phyloP scores from a whole-genome alignment of 2,888 invertebrate genomes.

The Deroplatys truncata region DNA sequence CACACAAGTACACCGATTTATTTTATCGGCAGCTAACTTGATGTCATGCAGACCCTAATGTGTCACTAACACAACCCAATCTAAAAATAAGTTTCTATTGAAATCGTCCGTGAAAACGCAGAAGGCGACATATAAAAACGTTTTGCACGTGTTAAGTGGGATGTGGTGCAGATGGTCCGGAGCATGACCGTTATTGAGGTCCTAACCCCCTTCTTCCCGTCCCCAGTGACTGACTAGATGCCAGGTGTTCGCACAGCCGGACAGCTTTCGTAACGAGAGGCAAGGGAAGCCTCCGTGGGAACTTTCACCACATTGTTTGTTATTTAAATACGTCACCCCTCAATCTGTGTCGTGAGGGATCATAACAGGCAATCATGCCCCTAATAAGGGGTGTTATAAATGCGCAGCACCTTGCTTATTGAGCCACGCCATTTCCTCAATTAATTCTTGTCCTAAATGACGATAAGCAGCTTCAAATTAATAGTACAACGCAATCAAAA shows the following conservation, averaged over 20 bases:
- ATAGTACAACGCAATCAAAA: too few species aligned
- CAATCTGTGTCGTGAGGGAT: not conserved
- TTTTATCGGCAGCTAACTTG: too few species aligned
- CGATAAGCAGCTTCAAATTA: too few species aligned
- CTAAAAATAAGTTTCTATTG: too few species aligned
- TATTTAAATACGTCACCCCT: constrained; percentile 7
- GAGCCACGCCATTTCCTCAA: too few species aligned
- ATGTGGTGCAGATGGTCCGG: constrained; percentile 12
- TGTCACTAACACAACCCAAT: too few species aligned
- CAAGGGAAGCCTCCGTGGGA: not conserved
- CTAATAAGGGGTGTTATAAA: not conserved
- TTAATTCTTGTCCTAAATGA: too few species aligned
- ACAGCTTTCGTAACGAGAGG: not conserved
- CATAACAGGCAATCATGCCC: not conserved
- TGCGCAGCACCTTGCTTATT: too few species aligned
- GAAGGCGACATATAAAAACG: not conserved
- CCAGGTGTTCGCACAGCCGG: constrained; percentile 13
- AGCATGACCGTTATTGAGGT: constrained; percentile 21
- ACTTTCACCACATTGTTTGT: constrained; percentile 16
- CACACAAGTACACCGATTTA: too few species aligned
- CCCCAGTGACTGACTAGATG: constrained; percentile 5
- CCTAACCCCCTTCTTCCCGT: not conserved
- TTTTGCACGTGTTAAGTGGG: constrained; percentile 24
- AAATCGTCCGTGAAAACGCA: too few species aligned
- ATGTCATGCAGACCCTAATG: too few species aligned